A percentile compares a stretch with the other conserved stretches of the same genome.
Evolutionary conservation across 2,113 vertebrate species (phyloP).

Genomic region (Rana temporaria): DNA sequence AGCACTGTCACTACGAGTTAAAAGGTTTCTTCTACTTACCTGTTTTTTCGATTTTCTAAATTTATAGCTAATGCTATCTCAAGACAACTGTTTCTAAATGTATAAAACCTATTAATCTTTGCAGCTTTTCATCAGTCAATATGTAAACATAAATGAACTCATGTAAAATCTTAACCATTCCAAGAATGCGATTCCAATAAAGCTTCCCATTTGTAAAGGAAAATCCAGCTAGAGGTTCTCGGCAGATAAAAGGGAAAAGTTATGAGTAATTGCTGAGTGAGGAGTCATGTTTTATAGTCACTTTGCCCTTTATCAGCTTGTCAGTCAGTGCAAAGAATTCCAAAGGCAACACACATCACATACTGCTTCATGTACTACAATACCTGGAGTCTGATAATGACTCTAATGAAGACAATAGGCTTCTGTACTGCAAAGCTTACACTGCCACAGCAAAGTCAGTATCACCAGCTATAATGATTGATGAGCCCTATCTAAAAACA

Average conservation of each 20-base stretch:
- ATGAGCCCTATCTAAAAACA: slow-evolving; percentile 15
- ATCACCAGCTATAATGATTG: background rate
- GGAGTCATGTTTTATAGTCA: slow-evolving; percentile 12
- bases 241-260: slow-evolving; percentile 43
- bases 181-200: slow-evolving; percentile 46
- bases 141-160: slow-evolving; percentile 30
- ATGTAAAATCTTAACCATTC: slow-evolving; percentile 17
- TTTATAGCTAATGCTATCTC: background rate
- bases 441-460: background rate
- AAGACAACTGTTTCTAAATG: background rate
- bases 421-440: background rate
- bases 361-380: slow-evolving; percentile 14
- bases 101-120: slow-evolving; percentile 3
- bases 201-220: slow-evolving; percentile 42
- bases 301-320: slow-evolving; percentile 35
- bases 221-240: background rate
- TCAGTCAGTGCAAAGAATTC: slow-evolving; percentile 31
- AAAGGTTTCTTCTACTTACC: background rate
- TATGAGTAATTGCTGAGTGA: slow-evolving; percentile 54
- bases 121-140: slow-evolving; percentile 27
- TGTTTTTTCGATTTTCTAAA: background rate
- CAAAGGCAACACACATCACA: slow-evolving; percentile 20
- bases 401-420: slow-evolving; percentile 10
- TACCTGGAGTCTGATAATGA: background rate
- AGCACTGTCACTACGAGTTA: background rate